Percentiles rank a stretch among this genome's conserved stretches.
Evolutionary conservation across 1,140 invertebrate genomes (phyloP).

Genomic region (Drosophila saltans): DNA sequence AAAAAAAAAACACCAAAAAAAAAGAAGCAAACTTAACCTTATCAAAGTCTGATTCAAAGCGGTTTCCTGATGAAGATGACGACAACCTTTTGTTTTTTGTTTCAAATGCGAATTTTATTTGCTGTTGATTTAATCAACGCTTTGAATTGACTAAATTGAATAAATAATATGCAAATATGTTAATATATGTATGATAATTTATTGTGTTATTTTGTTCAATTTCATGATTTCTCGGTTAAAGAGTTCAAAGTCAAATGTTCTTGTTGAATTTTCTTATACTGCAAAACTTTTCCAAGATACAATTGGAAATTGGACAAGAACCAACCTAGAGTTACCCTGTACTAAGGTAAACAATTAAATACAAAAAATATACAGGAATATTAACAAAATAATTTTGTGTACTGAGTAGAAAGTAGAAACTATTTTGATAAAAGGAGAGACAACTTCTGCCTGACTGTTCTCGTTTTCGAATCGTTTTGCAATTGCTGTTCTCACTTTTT

Average conservation of each 20-base stretch:
- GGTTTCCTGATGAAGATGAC: background rate
- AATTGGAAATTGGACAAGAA: background rate
- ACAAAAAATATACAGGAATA: too few species aligned
- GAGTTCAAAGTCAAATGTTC: constrained; percentile 5
- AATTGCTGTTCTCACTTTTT: too few species aligned
- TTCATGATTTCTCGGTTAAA: constrained; percentile 1
- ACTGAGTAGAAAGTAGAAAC: too few species aligned
- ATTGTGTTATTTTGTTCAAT: background rate
- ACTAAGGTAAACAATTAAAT: too few species aligned
- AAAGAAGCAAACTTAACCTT: background rate
- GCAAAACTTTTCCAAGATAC: background rate
- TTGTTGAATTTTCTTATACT: background rate
- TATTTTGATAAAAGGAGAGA: too few species aligned
- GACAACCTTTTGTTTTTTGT: background rate
- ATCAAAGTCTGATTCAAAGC: background rate
- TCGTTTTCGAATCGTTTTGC: too few species aligned
- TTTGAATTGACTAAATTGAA: constrained; percentile 1
- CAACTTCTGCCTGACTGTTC: too few species aligned
- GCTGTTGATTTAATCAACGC: constrained; percentile 7
- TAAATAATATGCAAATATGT: constrained; percentile 3
- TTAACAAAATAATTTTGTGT: too few species aligned
- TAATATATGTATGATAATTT: constrained; percentile 4
- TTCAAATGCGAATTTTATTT: background rate
- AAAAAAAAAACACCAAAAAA: background rate
- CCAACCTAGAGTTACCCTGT: background rate